These are phyloP conservation scores for Lepilemur ruficaudatus DNA, from an alignment of 2,797 vertebrate species.

Conservation along the genomic window DNA sequence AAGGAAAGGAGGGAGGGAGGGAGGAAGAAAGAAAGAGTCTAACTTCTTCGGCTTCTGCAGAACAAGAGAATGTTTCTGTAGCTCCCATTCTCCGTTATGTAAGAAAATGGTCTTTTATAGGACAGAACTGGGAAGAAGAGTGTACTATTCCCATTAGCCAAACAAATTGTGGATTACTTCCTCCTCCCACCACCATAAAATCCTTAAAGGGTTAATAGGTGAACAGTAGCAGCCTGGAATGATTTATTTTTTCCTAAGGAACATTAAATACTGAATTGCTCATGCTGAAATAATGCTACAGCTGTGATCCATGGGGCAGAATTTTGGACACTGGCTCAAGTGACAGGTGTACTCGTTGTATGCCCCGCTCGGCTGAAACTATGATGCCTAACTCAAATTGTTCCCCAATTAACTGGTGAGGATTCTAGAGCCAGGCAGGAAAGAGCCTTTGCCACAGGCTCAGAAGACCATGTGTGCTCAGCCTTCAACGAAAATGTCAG, in stretches of 20 bases:
- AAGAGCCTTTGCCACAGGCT: background rate
- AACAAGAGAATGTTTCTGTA: background rate
- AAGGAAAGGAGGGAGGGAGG: background rate
- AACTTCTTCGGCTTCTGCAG: background rate
- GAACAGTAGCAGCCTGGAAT: background rate
- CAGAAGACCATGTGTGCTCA: background rate
- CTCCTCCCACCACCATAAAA: background rate
- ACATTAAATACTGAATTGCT: conserved; percentile 49
- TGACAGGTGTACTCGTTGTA: conserved; percentile 59
- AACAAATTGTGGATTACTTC: background rate
- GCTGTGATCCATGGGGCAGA: conserved; percentile 46
- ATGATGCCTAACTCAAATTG: conserved; percentile 18
- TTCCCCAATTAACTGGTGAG: background rate
- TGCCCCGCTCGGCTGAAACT: background rate
- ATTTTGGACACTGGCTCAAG: conserved; percentile 8
- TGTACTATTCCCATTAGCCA: background rate
- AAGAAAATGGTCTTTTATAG: background rate
- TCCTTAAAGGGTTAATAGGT: background rate
- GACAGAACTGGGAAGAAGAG: background rate
- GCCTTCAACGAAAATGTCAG: background rate
- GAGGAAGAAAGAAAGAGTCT: background rate
- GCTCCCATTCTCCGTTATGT: background rate
- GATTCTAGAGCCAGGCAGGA: background rate
- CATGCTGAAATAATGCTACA: conserved; percentile 49
- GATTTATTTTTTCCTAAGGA: conserved; percentile 40